Evolutionary conservation across 2,888 invertebrate species (phyloP), one percentile per base, ranked within the genome.

Genomic region (Sialis fuliginosa): DNA sequence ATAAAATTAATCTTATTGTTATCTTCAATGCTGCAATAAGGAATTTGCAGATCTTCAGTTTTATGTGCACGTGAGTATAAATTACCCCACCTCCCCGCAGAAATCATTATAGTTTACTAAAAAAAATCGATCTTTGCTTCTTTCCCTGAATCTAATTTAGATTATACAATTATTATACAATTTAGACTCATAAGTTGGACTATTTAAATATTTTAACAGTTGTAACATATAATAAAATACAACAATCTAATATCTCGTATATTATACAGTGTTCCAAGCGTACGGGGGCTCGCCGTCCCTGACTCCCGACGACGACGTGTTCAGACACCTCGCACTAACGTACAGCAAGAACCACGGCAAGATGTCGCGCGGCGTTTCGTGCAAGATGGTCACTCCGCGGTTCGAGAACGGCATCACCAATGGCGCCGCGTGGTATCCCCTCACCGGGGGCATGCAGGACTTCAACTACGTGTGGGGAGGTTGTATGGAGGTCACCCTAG

Each of bases 401-500:
- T 91, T 91, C 63, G 77, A 79, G 58, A 78, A 89, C 62, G 95
- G 95, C 7, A 92, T 92, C 54, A 92, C 91, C 2, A 95, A 95
- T 59, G 93, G 93, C 5, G 93, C 93, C 1, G 86, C 84, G 47
- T 92, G 91, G 91, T 92, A 91, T 63, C 86, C 88, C 0, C 68
- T 91, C 6, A 86, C 85, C 73, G 88, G 89, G 47, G 86, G 88
- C 22, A 88, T 89, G 88, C 88, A 89, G 66, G 95, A 95, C 62
- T 95, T 86, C 64, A 93, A 93, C 65, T 95, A 95, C 64, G 76
- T 90, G 9, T 83, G 83, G 81, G 85, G 83, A 58, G 92, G 92
- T 9, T 90, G 90, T 62, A 87, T 95, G 87, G 93, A 93, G 65
- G 74, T 93, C n/a, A 92, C 93, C 0, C 66, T 95, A 41, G 93